phyloP scores from a whole-genome alignment of 1,140 invertebrate genomes.

The Achatina immaculata region DNA sequence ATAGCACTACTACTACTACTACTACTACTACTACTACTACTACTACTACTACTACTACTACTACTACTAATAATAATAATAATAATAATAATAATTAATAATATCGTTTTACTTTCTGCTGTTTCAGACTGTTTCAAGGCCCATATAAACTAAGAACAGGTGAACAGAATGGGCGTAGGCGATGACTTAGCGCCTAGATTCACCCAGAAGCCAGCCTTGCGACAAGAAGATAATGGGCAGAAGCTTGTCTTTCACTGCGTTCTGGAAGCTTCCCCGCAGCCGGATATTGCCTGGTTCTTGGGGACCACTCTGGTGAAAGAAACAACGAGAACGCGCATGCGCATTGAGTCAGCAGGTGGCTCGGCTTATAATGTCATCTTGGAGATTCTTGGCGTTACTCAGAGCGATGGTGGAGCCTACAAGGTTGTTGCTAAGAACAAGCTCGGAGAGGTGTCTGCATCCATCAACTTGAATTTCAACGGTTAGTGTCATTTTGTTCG shows the following conservation, averaged over 20 bases:
- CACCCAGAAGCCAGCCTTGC: conserved; percentile 95
- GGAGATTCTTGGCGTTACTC: conserved; percentile 94
- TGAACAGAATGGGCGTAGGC: conserved; percentile 83
- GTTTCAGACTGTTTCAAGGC: neutral
- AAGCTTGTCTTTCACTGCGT: conserved; percentile 67
- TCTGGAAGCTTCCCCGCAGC: conserved; percentile 67
- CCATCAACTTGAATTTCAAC: conserved; percentile 98
- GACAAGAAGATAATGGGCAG: conserved; percentile 90
- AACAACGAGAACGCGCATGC: conserved; percentile 61
- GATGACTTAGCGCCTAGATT: conserved; percentile 97
- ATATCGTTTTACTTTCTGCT: no score
- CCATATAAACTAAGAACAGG: neutral
- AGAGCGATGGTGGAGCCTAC: conserved; percentile 95
- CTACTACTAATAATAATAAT: no score
- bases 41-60: no score
- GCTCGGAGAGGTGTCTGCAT: conserved; percentile 96
- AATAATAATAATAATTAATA: no score
- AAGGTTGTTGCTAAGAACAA: conserved; percentile 98
- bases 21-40: no score
- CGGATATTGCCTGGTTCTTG: conserved; percentile 67
- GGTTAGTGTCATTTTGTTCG: conserved; percentile 52
- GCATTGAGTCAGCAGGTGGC: conserved; percentile 58
- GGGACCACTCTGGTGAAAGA: conserved; percentile 58
- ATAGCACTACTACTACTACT: no score
- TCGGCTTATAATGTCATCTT: conserved; percentile 71